Evolutionary conservation across 2,797 vertebrate species (phyloP).

Genomic region (Siniperca obscura): DNA sequence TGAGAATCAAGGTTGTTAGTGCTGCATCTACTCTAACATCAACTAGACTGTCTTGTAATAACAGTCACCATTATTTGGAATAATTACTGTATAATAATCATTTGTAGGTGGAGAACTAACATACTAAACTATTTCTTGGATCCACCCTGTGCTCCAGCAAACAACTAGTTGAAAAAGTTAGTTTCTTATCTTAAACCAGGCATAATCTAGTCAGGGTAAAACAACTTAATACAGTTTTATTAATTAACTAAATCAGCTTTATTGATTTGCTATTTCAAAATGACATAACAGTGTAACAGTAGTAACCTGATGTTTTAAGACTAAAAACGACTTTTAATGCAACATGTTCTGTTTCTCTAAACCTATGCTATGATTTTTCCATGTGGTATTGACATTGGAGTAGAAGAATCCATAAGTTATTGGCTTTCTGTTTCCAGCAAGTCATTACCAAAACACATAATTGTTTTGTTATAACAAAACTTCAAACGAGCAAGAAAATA

Average conservation of each 20-base stretch:
- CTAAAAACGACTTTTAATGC: neutral
- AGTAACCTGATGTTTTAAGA: neutral
- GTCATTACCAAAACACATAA: neutral
- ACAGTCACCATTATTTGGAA: no score
- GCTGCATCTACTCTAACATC: no score
- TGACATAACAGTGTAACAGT: neutral
- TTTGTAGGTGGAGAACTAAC: neutral
- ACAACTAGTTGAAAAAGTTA: no score
- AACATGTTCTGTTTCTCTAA: neutral
- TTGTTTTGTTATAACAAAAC: neutral
- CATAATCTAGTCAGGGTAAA: no score
- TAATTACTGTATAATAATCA: neutral
- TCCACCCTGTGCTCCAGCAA: neutral
- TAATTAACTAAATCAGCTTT: neutral
- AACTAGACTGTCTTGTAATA: no score
- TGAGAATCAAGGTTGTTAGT: no score
- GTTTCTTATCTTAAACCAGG: no score
- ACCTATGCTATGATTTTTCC: no score
- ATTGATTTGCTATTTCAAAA: neutral
- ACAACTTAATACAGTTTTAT: no score
- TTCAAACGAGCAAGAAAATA: neutral
- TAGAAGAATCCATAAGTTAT: neutral
- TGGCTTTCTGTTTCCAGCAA: neutral
- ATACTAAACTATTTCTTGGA: neutral
- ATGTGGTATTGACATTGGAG: no score